Percentiles rank a stretch among this genome's conserved stretches.
These are phyloP conservation scores for Sebastes ruberrimus DNA, from an alignment of 2,797 vertebrate genomes.

Conservation along the genomic window DNA sequence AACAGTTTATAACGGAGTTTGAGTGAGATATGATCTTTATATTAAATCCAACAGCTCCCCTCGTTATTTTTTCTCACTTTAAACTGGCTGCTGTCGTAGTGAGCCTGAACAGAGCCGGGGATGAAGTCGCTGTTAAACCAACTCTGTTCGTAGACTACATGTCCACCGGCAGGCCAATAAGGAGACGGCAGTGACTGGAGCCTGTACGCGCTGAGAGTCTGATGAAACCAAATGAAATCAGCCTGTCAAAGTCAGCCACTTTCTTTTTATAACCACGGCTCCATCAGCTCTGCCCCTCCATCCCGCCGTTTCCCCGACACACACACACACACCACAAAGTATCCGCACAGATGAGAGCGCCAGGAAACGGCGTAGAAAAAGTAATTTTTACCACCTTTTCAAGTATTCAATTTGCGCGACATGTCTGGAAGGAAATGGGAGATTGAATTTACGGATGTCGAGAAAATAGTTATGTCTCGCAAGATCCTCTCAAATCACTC, in stretches of 20 bases:
- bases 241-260: conserved; percentile 43
- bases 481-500: conserved; percentile 18
- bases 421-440: conserved; percentile 51
- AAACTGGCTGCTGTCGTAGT: conserved; percentile 30
- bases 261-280: conserved; percentile 11
- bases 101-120: conserved; percentile 8
- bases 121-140: conserved; percentile 31
- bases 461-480: conserved; percentile 3
- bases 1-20: not conserved
- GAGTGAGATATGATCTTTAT: conserved; percentile 42
- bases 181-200: conserved; percentile 29
- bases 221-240: conserved; percentile 79
- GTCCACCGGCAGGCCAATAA: conserved; percentile 45
- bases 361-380: conserved; percentile 21
- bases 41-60: conserved; percentile 26
- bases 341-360: conserved; percentile 29
- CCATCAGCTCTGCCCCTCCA: conserved; percentile 24
- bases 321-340: conserved; percentile 29
- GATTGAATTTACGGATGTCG: conserved; percentile 46
- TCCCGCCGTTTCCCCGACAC: conserved; percentile 33
- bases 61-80: conserved; percentile 29
- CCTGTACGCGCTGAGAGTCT: conserved; percentile 42
- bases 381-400: conserved; percentile 40
- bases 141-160: conserved; percentile 7
- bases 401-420: conserved; percentile 59